Conservation (phyloP, 2,888 invertebrate genomes). For the Crocallis elinguaria region DNA sequence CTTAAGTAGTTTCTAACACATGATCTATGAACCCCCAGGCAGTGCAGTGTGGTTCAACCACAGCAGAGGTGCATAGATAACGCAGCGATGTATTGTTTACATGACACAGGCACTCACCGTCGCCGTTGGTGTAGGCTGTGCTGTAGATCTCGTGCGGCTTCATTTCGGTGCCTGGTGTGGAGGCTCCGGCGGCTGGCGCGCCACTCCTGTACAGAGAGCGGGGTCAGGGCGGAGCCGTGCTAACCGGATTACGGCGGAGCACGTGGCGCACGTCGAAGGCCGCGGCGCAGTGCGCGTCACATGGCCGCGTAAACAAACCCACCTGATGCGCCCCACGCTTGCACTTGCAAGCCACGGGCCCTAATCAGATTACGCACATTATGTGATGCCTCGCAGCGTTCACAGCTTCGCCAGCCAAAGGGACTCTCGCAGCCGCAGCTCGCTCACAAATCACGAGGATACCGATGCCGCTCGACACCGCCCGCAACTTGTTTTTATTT, state of each 20-base stretch:
- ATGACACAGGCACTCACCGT: constrained; percentile 54
- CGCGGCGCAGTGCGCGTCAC: constrained; percentile 45
- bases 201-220: constrained; percentile 21
- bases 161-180: constrained; percentile 47
- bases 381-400: constrained; percentile 8
- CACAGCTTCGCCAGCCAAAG: neutral
- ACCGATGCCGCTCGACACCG: constrained; percentile 32
- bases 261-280: constrained; percentile 48
- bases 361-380: constrained; percentile 33
- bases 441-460: constrained; percentile 1
- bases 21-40: too few relatives aligned
- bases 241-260: constrained; percentile 35
- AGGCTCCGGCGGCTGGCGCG: constrained; percentile 22
- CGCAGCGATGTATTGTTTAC: too few relatives aligned
- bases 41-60: too few relatives aligned
- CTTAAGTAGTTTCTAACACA: too few relatives aligned
- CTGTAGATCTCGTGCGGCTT: constrained; percentile 64
- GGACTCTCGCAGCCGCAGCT: constrained; percentile 12
- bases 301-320: constrained; percentile 62
- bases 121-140: constrained; percentile 68
- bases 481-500: constrained; percentile 52
- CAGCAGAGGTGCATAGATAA: too few relatives aligned
- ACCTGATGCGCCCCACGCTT: constrained; percentile 51
- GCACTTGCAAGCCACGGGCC: constrained; percentile 22
- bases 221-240: constrained; percentile 7